phyloP scores from a whole-genome alignment of 2,888 invertebrate genomes.

The Chloroclystis v-ata region DNA sequence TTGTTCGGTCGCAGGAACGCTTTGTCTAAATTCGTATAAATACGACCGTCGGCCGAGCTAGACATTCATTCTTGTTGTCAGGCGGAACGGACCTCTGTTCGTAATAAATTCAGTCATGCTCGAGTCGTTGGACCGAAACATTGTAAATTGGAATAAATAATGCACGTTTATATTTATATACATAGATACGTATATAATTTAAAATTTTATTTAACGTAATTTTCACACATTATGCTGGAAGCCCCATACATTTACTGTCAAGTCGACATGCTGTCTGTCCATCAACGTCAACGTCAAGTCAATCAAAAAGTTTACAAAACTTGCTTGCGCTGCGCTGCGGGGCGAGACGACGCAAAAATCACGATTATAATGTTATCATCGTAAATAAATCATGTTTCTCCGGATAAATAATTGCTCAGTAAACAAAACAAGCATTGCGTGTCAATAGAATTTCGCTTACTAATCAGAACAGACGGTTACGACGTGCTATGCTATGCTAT shows the following conservation, averaged over 20 bases:
- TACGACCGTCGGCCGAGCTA: too few relatives aligned
- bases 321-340: slow-evolving; percentile 1
- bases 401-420: neutral
- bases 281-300: neutral
- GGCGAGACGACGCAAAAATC: neutral
- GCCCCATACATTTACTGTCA: neutral
- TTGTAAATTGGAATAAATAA: too few relatives aligned
- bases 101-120: too few relatives aligned
- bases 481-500: slow-evolving; percentile 5
- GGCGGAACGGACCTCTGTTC: too few relatives aligned
- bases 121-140: too few relatives aligned
- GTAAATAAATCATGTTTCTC: slow-evolving; percentile 9
- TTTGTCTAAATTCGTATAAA: too few relatives aligned
- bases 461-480: slow-evolving; percentile 9
- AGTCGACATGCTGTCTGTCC: neutral
- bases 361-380: slow-evolving; percentile 1
- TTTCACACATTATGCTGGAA: too few relatives aligned
- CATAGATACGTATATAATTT: too few relatives aligned
- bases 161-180: too few relatives aligned
- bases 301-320: neutral
- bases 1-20: too few relatives aligned
- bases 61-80: too few relatives aligned
- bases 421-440: slow-evolving; percentile 3
- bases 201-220: too few relatives aligned
- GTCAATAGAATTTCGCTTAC: neutral